These are phyloP conservation scores for Protula sp. DNA, from an alignment of 2,888 invertebrate species.

Conservation along the genomic window DNA sequence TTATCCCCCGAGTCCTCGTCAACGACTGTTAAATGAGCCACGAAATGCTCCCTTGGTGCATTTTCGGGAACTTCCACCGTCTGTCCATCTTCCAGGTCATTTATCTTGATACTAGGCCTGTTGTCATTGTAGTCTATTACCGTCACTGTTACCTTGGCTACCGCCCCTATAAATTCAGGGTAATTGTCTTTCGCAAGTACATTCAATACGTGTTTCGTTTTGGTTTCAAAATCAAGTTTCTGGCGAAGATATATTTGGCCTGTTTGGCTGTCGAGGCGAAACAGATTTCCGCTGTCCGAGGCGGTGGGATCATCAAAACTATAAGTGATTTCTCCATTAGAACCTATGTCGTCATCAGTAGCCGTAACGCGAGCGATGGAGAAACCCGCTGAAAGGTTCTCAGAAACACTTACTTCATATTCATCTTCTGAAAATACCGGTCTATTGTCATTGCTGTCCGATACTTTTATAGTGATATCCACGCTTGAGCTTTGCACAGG, in stretches of 20 bases:
- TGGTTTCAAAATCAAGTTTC: background rate
- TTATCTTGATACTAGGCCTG: conserved; percentile 5
- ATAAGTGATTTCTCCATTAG: conserved; percentile 20
- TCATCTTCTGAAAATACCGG: conserved; percentile 16
- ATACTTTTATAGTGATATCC: conserved; percentile 14
- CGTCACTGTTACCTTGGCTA: conserved; percentile 6
- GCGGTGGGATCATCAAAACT: conserved; percentile 14
- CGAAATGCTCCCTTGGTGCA: conserved; percentile 3
- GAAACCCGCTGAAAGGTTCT: conserved; percentile 9
- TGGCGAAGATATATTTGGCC: conserved; percentile 19
- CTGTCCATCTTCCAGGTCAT: background rate
- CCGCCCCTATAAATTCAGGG: background rate
- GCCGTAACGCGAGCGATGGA: conserved; percentile 16
- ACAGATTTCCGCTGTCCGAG: conserved; percentile 20
- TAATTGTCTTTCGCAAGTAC: background rate
- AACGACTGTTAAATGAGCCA: conserved; percentile 12
- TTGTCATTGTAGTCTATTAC: conserved; percentile 9
- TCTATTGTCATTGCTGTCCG: conserved; percentile 23
- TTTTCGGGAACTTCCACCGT: conserved; percentile 5
- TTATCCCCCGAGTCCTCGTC: conserved; percentile 15
- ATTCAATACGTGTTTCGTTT: background rate
- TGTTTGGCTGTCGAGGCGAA: conserved; percentile 15
- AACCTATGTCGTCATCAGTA: conserved; percentile 14
- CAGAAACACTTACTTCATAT: conserved; percentile 13
- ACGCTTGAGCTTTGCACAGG: conserved; percentile 23